phyloP scores from a whole-genome alignment of 2,797 vertebrate species.

The Galagoides demidoff region DNA sequence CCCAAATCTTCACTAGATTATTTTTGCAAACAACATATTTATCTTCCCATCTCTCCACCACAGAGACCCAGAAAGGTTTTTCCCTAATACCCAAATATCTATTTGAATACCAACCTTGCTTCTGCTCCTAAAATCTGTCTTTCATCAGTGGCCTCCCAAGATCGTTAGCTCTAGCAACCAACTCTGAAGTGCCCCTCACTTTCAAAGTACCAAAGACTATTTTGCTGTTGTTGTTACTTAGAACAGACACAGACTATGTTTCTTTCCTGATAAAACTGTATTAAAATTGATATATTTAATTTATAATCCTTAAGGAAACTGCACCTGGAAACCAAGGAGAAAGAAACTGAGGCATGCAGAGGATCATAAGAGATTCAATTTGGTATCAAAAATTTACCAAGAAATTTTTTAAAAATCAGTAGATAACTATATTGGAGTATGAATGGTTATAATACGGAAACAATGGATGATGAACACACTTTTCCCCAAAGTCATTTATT shows the following conservation, averaged over 20 bases:
- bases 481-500: conserved; percentile 39
- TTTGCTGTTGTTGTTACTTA: background rate
- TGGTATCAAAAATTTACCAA: conserved; percentile 39
- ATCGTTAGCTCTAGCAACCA: background rate
- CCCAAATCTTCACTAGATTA: background rate
- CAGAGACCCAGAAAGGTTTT: background rate
- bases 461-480: background rate
- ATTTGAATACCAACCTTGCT: background rate
- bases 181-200: background rate
- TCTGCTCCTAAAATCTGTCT: background rate
- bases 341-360: conserved; percentile 11
- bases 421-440: background rate
- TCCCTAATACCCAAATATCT: background rate
- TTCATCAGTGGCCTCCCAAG: background rate
- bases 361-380: conserved; percentile 14
- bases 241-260: background rate
- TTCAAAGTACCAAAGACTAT: background rate
- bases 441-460: conserved; percentile 17
- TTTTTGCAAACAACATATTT: background rate
- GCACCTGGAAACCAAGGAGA: background rate
- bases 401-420: background rate
- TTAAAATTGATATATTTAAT: background rate
- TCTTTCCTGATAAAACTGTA: background rate
- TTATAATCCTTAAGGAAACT: background rate
- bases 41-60: background rate